Conservation (phyloP, 2,888 invertebrate species). For the Scaptomyza polygonia region DNA sequence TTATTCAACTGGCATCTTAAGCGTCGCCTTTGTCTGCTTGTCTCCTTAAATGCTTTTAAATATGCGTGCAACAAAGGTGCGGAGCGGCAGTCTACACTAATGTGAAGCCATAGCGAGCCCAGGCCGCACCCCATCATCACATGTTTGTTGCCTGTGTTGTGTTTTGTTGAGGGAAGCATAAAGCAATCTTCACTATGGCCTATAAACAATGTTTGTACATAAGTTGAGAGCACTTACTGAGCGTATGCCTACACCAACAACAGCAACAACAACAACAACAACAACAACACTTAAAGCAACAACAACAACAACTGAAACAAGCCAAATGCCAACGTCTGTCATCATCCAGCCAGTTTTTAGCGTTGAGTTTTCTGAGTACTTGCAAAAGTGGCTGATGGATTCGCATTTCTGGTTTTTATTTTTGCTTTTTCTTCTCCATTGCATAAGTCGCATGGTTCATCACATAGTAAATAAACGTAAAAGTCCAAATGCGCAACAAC, state of each 20-base stretch:
- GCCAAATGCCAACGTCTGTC: conserved; percentile 49
- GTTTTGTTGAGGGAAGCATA: conserved; percentile 20
- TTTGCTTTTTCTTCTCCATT: conserved; percentile 9
- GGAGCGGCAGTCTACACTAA: conserved; percentile 19
- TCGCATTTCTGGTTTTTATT: conserved; percentile 35
- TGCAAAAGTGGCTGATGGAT: conserved; percentile 37
- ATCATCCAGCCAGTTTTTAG: conserved; percentile 49
- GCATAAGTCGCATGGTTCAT: conserved; percentile 34
- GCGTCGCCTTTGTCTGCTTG: conserved; percentile 46
- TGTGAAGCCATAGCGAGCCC: conserved; percentile 59
- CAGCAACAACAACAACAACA: background rate
- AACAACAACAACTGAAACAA: conserved; percentile 12
- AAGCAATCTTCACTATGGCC: conserved; percentile 48
- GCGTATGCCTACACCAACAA: conserved; percentile 45
- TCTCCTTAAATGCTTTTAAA: conserved; percentile 19
- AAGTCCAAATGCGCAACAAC: conserved; percentile 18
- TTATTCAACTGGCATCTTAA: conserved; percentile 70
- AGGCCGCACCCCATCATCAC: conserved; percentile 42
- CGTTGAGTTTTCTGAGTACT: conserved; percentile 39
- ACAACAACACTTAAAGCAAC: background rate
- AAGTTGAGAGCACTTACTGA: conserved; percentile 43
- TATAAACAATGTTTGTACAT: conserved; percentile 36
- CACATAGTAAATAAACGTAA: conserved; percentile 17
- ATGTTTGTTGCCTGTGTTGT: conserved; percentile 14
- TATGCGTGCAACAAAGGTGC: conserved; percentile 19